A percentile compares a stretch with the other conserved stretches of the same genome.
phyloP scores from a whole-genome alignment of 2,797 vertebrate genomes.

The Thaleichthys pacificus region DNA sequence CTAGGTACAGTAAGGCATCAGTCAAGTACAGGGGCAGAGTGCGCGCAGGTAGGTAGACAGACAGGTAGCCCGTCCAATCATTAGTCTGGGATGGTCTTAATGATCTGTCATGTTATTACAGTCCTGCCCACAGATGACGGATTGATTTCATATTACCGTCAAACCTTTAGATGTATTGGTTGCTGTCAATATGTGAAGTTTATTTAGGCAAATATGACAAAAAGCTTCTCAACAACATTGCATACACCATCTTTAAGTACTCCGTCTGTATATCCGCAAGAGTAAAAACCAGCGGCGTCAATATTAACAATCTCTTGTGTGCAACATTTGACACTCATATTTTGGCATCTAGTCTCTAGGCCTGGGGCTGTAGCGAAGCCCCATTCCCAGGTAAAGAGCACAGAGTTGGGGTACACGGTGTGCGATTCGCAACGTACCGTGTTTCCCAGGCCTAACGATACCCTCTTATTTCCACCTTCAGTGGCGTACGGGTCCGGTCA shows the following conservation, averaged over 20 bases:
- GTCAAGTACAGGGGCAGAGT: too few relatives aligned
- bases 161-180: too few relatives aligned
- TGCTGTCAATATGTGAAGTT: too few relatives aligned
- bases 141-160: too few relatives aligned
- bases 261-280: background rate
- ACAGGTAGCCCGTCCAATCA: too few relatives aligned
- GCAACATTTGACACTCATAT: background rate
- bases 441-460: slow-evolving; percentile 29
- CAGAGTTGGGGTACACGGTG: slow-evolving; percentile 24
- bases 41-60: too few relatives aligned
- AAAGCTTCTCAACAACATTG: too few relatives aligned
- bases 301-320: background rate
- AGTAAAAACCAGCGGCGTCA: background rate
- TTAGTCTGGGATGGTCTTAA: too few relatives aligned
- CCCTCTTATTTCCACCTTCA: slow-evolving; percentile 3
- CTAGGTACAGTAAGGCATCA: too few relatives aligned
- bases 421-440: slow-evolving; percentile 23
- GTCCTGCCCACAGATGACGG: too few relatives aligned
- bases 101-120: too few relatives aligned
- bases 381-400: slow-evolving; percentile 30
- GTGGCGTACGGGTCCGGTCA: slow-evolving; percentile 9
- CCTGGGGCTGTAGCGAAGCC: slow-evolving; percentile 26
- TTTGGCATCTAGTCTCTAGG: background rate
- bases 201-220: too few relatives aligned
- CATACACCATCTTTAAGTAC: background rate